Base-by-base conservation (phyloP, 2,113 vertebrate species). In the Nycticryphes semicollaris region DNA sequence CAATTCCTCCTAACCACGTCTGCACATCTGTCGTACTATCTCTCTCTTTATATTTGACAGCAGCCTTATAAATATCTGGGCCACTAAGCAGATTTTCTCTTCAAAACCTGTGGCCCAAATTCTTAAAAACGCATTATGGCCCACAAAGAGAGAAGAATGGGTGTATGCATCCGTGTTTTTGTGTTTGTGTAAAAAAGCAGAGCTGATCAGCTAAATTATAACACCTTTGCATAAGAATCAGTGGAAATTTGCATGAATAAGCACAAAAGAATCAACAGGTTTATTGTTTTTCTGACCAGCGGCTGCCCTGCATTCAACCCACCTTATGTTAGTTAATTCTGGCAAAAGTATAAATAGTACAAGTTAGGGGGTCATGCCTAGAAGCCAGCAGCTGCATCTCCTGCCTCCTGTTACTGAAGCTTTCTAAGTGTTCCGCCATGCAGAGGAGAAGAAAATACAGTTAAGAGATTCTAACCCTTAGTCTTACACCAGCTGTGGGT, bases 81-180 rank as follows among this genome's bases (percentile, higher is more conserved):
- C 87, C 95, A 75, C 75, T 95, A 97, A 96, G 92, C 92, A 96
- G 93, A 94, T 97, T 97, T 96, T 79, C 78, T 75, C 35, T 88
- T 92, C 90, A 92, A 94, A 92, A 95, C 43, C 88, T 60, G 47
- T 84, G 84, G 64, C 86, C 74, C 75, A 82, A 67, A 95, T 97
- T 93, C 84, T 83, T 56, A 83, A 90, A 69, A 87, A 72, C n/a
- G 41, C 31, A 78, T 85, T 48, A 83, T 25, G 8, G n/a, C 43
- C 63, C 47, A n/a, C 82, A 68, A 82, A 77, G 77, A 95, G 70
- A 76, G 25, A 59, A 30, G 64, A 47, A 8, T 10, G 7, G 60
- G 24, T 1, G 1, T 18, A 6, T 3, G 2, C 51, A 24, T 27
- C 30, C 0, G 1, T 23, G 24, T 51, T 77, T 50, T 70, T 3